Percentiles rank a stretch among this genome's conserved stretches.
Conservation (phyloP, 2,888 invertebrate genomes). For the Microplitis manilae region DNA sequence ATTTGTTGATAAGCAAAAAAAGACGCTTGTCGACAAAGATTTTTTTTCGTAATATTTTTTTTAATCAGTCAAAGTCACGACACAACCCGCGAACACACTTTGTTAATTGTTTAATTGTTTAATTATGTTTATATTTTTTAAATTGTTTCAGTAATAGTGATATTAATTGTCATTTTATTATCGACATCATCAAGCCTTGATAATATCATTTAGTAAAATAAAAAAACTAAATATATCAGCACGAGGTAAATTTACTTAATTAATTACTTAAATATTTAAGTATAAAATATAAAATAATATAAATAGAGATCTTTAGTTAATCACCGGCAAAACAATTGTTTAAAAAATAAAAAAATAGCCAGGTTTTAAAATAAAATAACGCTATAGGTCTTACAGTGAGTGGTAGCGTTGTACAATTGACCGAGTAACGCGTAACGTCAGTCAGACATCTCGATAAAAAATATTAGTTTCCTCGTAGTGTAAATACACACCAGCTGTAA, state of each 20-base stretch:
- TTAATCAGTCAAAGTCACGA: slow-evolving; percentile 15
- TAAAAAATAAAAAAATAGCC: not conserved
- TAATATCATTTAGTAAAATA: too few relatives aligned
- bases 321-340: not conserved
- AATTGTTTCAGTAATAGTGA: not conserved
- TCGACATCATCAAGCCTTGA: too few relatives aligned
- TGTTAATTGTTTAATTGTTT: slow-evolving; percentile 25
- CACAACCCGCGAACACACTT: slow-evolving; percentile 23
- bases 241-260: too few relatives aligned
- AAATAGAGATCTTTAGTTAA: not conserved
- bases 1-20: not conserved
- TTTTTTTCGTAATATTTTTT: not conserved
- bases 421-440: slow-evolving; percentile 15
- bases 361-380: not conserved
- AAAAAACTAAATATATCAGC: too few relatives aligned
- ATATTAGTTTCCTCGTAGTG: slow-evolving; percentile 4
- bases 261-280: too few relatives aligned
- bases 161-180: not conserved
- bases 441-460: slow-evolving; percentile 20
- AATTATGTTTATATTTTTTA: not conserved
- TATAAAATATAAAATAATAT: not conserved
- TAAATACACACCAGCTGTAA: slow-evolving; percentile 3
- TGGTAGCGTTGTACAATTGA: slow-evolving; percentile 23
- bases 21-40: not conserved
- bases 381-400: slow-evolving; percentile 26